Conservation (phyloP, 2,113 vertebrate species). For the Puffinus mauretanicus region DNA sequence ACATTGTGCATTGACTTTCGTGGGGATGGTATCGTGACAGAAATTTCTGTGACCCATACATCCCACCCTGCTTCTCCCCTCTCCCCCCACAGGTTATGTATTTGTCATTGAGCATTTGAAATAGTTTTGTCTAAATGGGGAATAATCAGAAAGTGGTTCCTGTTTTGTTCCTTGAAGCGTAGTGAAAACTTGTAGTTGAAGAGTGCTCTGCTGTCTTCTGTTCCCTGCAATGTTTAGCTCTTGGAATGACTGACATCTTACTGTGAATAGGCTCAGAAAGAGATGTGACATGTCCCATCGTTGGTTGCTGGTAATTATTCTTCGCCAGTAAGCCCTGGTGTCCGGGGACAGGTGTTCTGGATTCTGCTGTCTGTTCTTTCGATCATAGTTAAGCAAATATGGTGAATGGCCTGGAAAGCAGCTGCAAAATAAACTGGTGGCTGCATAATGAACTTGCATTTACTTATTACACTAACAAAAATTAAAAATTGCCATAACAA, state of each 20-base stretch:
- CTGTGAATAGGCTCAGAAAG: not conserved
- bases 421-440: not conserved
- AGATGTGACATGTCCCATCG: not conserved
- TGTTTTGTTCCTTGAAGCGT: not conserved
- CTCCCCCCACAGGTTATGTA: not conserved
- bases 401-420: not conserved
- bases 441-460: not conserved
- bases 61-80: not conserved
- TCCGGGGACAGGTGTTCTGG: not conserved
- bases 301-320: not conserved
- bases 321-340: not conserved
- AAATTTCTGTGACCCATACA: not conserved
- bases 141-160: not conserved
- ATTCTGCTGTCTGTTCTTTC: not conserved
- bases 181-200: not conserved
- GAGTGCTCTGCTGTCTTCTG: not conserved
- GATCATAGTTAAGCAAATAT: not conserved
- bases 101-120: constrained; percentile 45
- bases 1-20: not conserved
- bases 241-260: not conserved
- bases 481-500: not conserved
- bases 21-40: not conserved
- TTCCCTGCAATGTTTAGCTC: not conserved
- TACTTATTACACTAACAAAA: not conserved
- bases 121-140: constrained; percentile 33